A percentile compares a stretch with the other conserved stretches of the same genome.
These are phyloP conservation scores for Drosophila orosa DNA, from an alignment of 1,140 invertebrate species.

Conservation along the genomic window DNA sequence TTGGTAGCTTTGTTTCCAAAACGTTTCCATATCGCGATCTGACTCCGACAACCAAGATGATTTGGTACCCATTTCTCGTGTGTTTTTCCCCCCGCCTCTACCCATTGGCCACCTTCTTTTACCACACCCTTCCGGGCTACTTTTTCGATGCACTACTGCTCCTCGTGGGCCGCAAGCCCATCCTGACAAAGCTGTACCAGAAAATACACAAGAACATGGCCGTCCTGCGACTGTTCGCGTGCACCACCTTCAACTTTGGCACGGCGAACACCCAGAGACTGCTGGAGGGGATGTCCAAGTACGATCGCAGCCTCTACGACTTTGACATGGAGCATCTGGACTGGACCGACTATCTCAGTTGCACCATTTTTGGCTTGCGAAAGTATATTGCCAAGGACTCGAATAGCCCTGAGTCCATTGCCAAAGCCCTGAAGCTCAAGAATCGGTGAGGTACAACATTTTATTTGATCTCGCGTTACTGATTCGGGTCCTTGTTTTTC, in stretches of 20 bases:
- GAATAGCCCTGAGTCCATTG: constrained; percentile 87
- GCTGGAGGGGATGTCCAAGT: constrained; percentile 85
- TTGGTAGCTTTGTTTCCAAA: too few species aligned
- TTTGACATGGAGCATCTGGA: constrained; percentile 88
- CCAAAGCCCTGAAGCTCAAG: constrained; percentile 44
- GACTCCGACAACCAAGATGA: constrained; percentile 73
- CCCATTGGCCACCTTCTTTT: constrained; percentile 84
- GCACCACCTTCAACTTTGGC: constrained; percentile 88
- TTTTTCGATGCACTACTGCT: constrained; percentile 85
- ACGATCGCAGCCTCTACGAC: constrained; percentile 87
- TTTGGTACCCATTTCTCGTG: constrained; percentile 85
- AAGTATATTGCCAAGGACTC: constrained; percentile 89
- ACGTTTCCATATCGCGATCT: too few species aligned
- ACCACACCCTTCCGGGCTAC: constrained; percentile 87
- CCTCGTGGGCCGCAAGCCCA: constrained; percentile 78
- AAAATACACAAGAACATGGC: constrained; percentile 89
- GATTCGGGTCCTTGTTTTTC: background rate
- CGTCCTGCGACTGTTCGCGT: constrained; percentile 88
- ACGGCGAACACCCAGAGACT: constrained; percentile 87
- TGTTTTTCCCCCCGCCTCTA: constrained; percentile 78
- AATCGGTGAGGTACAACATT: constrained; percentile 13
- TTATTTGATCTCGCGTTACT: background rate
- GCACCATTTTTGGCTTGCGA: constrained; percentile 87
- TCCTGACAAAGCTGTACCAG: constrained; percentile 87
- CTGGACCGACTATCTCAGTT: constrained; percentile 87